Base-by-base conservation (phyloP, 2,113 vertebrate species). In the Mixornis gularis region DNA sequence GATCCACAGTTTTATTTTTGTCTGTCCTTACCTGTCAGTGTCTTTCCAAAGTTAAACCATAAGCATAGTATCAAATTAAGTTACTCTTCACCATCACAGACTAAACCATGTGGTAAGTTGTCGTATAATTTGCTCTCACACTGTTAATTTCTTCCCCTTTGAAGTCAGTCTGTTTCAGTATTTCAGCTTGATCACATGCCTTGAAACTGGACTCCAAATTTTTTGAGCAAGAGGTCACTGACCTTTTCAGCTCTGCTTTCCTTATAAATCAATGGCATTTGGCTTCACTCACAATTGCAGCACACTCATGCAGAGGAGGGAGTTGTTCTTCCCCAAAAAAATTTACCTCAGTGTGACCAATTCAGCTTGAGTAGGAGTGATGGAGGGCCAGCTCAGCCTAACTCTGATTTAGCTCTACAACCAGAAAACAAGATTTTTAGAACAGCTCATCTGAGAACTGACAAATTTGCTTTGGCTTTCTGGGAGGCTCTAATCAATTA, bases 171-270 rank as follows among this genome's bases (percentile, higher is more conserved):
- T 94, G 19, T 87, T 87, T 94, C 30, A 26, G 32, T 85, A 40
- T 92, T 92, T 85, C 63, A 65, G 1, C 62, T 87, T 93, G 32
- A 72, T 74, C 44, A 64, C 65, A 58, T 60, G 70, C 63, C 66
- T 83, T 92, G 89, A 85, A 95, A 87, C 58, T 64, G 51, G 66
- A 89, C 63, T 93, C 59, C 13, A 12, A 25, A 72, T 52, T 90
- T 93, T 71, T 59, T 11, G 1, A 90, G 43, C 25, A 13, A 4
- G 78, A 87, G 80, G 90, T 88, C 77, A 44, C 4, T 84, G 79
- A 88, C 85, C 65, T 83, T 94, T 94, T 86, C 85, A 79, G 52
- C 32, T 46, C 55, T 90, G 36, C 48, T 93, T 93, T 94, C 73
- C 48, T 87, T 87, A 73, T 87, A 77, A 68, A 81, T 90, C 58